Percentiles rank a stretch among this genome's conserved stretches.
phyloP scores from a whole-genome alignment of 2,113 vertebrate genomes.

The Ginglymostoma cirratum region DNA sequence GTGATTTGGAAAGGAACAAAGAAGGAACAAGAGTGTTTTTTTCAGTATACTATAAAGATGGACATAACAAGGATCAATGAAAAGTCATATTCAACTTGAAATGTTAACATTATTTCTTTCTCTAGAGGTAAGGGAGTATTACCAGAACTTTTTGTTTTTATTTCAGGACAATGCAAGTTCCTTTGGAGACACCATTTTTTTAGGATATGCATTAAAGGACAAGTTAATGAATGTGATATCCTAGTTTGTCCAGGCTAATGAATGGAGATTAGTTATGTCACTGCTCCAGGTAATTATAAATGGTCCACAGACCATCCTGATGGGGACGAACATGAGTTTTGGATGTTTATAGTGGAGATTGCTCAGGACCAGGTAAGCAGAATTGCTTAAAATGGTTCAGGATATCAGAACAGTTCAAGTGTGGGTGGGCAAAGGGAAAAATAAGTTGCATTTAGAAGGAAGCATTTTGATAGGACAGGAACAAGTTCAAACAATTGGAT shows the following conservation, averaged over 20 bases:
- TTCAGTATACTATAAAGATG: background rate
- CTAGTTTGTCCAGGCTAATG: too few species aligned
- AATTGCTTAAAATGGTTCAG: background rate
- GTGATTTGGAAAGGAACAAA: background rate
- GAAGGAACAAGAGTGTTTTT: background rate
- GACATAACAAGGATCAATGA: background rate
- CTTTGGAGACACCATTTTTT: background rate
- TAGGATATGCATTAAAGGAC: background rate
- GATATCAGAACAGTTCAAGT: too few species aligned
- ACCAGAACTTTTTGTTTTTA: too few species aligned
- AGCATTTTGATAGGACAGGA: too few species aligned
- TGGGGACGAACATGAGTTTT: background rate
- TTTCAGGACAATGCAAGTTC: background rate
- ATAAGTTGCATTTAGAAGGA: too few species aligned
- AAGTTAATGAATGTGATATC: background rate
- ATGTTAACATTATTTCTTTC: too few species aligned
- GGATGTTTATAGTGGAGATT: background rate
- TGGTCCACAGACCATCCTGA: background rate
- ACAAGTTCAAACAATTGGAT: too few species aligned
- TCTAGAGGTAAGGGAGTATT: too few species aligned
- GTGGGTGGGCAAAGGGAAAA: too few species aligned
- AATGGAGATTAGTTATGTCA: background rate
- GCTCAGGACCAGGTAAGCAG: background rate
- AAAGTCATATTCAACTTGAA: too few species aligned
- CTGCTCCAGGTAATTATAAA: background rate